Conservation (phyloP, 2,888 invertebrate genomes). For the Agriopis aurantiaria region DNA sequence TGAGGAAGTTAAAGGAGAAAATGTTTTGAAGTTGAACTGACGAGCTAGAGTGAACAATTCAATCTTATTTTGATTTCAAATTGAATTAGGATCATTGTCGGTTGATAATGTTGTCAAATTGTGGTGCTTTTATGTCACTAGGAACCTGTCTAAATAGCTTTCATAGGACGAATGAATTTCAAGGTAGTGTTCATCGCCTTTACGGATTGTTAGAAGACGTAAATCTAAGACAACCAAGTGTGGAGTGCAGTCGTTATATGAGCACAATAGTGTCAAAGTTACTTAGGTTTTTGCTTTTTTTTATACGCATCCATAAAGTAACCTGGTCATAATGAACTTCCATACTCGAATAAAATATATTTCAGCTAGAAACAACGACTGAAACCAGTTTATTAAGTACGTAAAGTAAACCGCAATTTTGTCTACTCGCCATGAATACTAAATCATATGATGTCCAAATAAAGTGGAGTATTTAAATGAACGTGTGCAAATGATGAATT, state of each 20-base stretch:
- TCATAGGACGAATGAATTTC: neutral
- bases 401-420: slow-evolving; percentile 21
- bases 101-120: slow-evolving; percentile 6
- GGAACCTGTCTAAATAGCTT: neutral
- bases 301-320: too few species aligned
- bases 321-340: too few species aligned
- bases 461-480: slow-evolving; percentile 19
- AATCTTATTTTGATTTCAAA: slow-evolving; percentile 17
- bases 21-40: slow-evolving; percentile 8
- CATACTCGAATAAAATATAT: too few species aligned
- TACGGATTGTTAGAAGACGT: neutral
- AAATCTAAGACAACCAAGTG: too few species aligned
- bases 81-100: slow-evolving; percentile 16
- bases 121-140: neutral
- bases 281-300: too few species aligned
- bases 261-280: too few species aligned
- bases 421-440: slow-evolving; percentile 37
- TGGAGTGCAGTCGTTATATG: too few species aligned
- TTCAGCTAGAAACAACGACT: too few species aligned
- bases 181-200: neutral
- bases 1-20: slow-evolving; percentile 15
- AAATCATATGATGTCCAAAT: slow-evolving; percentile 37
- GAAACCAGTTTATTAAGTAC: too few species aligned
- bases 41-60: slow-evolving; percentile 11
- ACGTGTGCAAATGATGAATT: slow-evolving; percentile 20